Evolutionary conservation across 2,888 invertebrate species (phyloP).

Genomic region (Hirtodrosophila confusa): DNA sequence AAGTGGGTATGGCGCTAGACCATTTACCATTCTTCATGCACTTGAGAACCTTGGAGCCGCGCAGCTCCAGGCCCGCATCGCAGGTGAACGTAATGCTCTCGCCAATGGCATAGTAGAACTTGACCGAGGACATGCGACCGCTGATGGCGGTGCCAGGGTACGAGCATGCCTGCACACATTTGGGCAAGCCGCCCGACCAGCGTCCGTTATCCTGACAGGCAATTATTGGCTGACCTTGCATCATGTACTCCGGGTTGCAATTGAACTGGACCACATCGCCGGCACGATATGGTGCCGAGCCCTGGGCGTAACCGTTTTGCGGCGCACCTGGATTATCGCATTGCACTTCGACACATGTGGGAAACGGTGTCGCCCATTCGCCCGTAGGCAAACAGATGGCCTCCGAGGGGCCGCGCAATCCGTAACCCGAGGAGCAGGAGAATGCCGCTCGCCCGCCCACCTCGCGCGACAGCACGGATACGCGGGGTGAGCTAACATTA

Average conservation of each 20-base stretch:
- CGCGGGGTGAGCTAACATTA: slow-evolving; percentile 88
- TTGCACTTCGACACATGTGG: slow-evolving; percentile 92
- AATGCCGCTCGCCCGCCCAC: slow-evolving; percentile 93
- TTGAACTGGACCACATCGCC: slow-evolving; percentile 94
- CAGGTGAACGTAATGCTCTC: slow-evolving; percentile 94
- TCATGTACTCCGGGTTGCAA: slow-evolving; percentile 94
- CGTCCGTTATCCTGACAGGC: slow-evolving; percentile 94
- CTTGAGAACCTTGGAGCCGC: slow-evolving; percentile 91
- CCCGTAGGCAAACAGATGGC: slow-evolving; percentile 90
- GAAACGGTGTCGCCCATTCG: slow-evolving; percentile 91
- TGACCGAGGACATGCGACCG: slow-evolving; percentile 93
- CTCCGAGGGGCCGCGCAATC: slow-evolving; percentile 89
- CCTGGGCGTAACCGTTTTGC: slow-evolving; percentile 91
- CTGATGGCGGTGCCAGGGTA: slow-evolving; percentile 94
- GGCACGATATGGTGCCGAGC: slow-evolving; percentile 91
- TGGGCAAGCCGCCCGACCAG: slow-evolving; percentile 93
- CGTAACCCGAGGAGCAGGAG: slow-evolving; percentile 91
- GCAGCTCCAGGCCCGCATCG: slow-evolving; percentile 89
- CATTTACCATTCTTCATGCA: slow-evolving; percentile 93
- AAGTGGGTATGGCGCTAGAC: slow-evolving; percentile 93
- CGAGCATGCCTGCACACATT: slow-evolving; percentile 94
- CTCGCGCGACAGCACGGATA: slow-evolving; percentile 90
- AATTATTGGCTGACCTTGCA: slow-evolving; percentile 95
- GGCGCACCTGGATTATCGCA: slow-evolving; percentile 91
- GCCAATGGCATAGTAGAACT: slow-evolving; percentile 94